A percentile compares a stretch with the other conserved stretches of the same genome.
These are phyloP conservation scores for Drosophila mayri DNA, from an alignment of 1,140 invertebrate genomes.

Conservation along the genomic window DNA sequence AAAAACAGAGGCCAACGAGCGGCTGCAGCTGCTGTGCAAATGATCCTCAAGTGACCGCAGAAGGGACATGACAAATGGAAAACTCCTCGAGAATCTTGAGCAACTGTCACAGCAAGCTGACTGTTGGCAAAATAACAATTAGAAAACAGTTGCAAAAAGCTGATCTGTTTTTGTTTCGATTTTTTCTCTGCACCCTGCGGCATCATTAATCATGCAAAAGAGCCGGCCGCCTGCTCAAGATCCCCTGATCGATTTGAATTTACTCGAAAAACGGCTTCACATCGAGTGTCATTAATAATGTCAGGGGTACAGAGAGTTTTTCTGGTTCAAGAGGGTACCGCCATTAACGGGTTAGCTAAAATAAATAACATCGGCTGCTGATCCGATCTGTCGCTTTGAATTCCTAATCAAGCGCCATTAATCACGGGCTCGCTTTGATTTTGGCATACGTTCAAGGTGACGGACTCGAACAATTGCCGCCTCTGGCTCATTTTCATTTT, in stretches of 20 bases:
- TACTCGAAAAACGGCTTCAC: conserved; percentile 32
- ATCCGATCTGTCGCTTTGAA: conserved; percentile 41
- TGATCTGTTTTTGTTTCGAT: conserved; percentile 50
- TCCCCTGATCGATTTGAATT: conserved; percentile 58
- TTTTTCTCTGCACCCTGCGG: not conserved
- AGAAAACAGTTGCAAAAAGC: conserved; percentile 82
- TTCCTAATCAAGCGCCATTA: conserved; percentile 70
- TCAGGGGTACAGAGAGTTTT: conserved; percentile 22
- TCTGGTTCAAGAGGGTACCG: conserved; percentile 56
- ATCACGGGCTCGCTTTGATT: conserved; percentile 66
- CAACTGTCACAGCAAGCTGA: conserved; percentile 58
- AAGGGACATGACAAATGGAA: conserved; percentile 51
- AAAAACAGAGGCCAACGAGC: conserved; percentile 8
- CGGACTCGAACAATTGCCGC: conserved; percentile 67
- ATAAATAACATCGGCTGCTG: conserved; percentile 31
- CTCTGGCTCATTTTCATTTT: conserved; percentile 32
- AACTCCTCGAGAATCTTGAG: conserved; percentile 37
- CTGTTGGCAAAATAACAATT: conserved; percentile 76
- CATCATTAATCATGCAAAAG: conserved; percentile 75
- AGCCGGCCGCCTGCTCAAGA: conserved; percentile 41
- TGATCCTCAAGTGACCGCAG: conserved; percentile 70
- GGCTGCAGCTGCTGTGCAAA: conserved; percentile 49
- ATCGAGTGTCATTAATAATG: conserved; percentile 53
- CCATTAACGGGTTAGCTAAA: conserved; percentile 54
- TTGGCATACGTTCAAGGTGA: conserved; percentile 80